Evolutionary conservation across 2,888 invertebrate genomes (phyloP).

Genomic region (Caenorhabditis angaria): DNA sequence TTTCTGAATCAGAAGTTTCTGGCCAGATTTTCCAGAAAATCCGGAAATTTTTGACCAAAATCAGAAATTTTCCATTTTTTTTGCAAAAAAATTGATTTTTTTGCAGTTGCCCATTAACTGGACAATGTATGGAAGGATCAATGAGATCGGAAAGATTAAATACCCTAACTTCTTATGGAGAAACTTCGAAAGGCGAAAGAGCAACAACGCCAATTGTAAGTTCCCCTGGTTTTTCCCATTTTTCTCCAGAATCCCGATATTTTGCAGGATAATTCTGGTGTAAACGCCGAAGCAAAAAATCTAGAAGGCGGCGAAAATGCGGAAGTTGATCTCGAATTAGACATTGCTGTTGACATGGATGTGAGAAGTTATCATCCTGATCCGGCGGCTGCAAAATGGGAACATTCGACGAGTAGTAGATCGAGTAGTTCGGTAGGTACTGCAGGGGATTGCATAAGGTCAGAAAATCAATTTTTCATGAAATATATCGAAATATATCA

Average conservation of each 20-base stretch:
- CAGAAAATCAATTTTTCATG: not conserved
- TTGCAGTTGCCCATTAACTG: conserved; percentile 13
- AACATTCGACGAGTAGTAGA: not conserved
- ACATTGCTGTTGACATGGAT: conserved; percentile 8
- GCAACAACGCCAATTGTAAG: not conserved
- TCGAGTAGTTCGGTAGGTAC: conserved; percentile 6
- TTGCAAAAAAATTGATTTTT: too few relatives aligned
- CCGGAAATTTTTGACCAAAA: not conserved
- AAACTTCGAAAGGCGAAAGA: not conserved
- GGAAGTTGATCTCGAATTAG: not conserved
- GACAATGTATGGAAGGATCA: not conserved
- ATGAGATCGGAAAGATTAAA: conserved; percentile 8
- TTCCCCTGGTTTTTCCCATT: too few relatives aligned
- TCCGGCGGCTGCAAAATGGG: not conserved
- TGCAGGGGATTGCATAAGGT: not conserved
- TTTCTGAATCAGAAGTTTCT: too few relatives aligned
- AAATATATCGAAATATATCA: too few relatives aligned
- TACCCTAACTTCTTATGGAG: not conserved
- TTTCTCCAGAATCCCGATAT: too few relatives aligned
- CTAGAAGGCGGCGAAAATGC: not conserved
- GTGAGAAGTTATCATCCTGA: conserved; percentile 28
- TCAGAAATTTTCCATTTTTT: too few relatives aligned
- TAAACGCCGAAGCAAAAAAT: not conserved
- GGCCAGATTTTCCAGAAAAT: too few relatives aligned
- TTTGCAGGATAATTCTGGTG: too few relatives aligned